Evolutionary conservation across 2,888 invertebrate species (phyloP).

Genomic region (Clunio marinus): DNA sequence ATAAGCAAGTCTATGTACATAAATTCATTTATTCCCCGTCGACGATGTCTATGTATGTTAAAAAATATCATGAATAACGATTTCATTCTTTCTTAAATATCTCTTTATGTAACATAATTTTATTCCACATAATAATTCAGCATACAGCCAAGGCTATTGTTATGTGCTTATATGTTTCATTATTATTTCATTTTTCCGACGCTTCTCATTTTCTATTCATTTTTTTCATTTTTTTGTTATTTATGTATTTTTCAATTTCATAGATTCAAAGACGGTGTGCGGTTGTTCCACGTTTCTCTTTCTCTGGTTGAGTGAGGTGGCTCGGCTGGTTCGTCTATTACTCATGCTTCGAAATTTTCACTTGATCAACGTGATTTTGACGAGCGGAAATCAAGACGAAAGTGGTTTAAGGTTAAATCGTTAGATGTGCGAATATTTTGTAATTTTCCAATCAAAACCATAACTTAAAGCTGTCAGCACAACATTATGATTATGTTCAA

Average conservation of each 20-base stretch:
- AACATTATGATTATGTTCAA: too few relatives aligned
- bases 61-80: not conserved
- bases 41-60: too few relatives aligned
- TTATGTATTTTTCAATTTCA: slow-evolving; percentile 23
- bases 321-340: slow-evolving; percentile 29
- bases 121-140: slow-evolving; percentile 36
- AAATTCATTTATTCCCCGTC: too few relatives aligned
- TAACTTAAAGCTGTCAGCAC: too few relatives aligned
- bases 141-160: slow-evolving; percentile 35
- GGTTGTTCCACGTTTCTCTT: not conserved
- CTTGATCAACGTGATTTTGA: too few relatives aligned
- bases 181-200: not conserved
- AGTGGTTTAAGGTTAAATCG: too few relatives aligned
- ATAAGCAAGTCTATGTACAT: too few relatives aligned
- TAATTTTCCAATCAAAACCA: too few relatives aligned
- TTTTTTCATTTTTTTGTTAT: slow-evolving; percentile 19
- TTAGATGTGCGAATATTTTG: too few relatives aligned
- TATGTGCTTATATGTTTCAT: slow-evolving; percentile 13
- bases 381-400: too few relatives aligned
- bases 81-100: not conserved
- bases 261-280: slow-evolving; percentile 11
- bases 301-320: slow-evolving; percentile 3
- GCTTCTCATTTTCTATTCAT: slow-evolving; percentile 12
- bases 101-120: slow-evolving; percentile 30
- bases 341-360: slow-evolving; percentile 17